Base-by-base conservation (phyloP, 2,888 invertebrate genomes). In the Hyppa rectilinea region DNA sequence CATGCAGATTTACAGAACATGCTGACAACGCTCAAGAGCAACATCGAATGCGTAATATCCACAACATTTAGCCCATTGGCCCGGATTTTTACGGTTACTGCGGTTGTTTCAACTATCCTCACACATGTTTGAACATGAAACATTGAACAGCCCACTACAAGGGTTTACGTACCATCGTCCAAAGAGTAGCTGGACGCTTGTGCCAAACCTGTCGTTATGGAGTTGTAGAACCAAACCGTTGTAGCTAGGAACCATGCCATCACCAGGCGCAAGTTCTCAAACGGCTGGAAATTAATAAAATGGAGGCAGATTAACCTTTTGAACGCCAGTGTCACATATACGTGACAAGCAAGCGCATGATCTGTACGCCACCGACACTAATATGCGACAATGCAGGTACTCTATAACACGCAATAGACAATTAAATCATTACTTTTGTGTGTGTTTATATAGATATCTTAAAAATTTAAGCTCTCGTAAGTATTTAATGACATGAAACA, bases 211-310 rank as follows among this genome's bases (percentile, higher is more conserved):
- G 96, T 90, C 12, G 96, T 88, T 50, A 96, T 93, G 53, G 96
- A 96, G 87, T 96, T 96, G 90, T 96, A 96, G 77, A 97, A 91
- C 95, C 97, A 96, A 52, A 97, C 87, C 38, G 96, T 88, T 36
- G 96, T 96, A 50, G 96, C 94, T 56, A 97, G 81, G 69, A 97
- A 91, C 97, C 97, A 97, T 78, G 96, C 95, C 86, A 97, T 87
- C 4, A 97, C 85, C 45, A 96, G 92, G 1, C 96, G 91, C 47
- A 97, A 84, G 85, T 97, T 96, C 75, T 96, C 94, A 38, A 97
- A 86, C 0, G 97, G 97, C 97, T 97, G 88, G 9, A 90, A 87
- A 62, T 56, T 0, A 0, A 23, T 60, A 68, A 53, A 62, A 45
- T 14, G 4, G 1, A n/a, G 4, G 14, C 1, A 26, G n/a, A n/a